Conservation (phyloP, 2,888 invertebrate genomes). For the Lasioglossum leucozonium region DNA sequence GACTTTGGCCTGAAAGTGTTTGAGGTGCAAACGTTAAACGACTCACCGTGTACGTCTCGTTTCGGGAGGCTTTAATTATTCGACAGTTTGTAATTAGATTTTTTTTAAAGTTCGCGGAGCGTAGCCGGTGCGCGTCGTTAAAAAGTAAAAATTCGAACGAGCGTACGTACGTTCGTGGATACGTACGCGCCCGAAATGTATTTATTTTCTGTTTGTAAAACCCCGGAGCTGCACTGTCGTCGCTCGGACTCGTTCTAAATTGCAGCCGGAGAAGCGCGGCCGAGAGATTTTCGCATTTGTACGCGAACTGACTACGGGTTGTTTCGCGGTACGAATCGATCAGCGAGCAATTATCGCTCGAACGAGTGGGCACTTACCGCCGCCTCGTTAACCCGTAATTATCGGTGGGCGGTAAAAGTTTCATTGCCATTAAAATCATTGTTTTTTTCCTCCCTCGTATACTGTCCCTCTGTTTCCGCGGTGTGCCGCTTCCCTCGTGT, state of each 20-base stretch:
- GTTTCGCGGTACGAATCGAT: conserved; percentile 65
- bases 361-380: conserved; percentile 58
- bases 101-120: neutral
- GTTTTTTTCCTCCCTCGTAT: neutral
- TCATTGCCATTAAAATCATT: conserved; percentile 63
- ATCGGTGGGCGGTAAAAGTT: conserved; percentile 63
- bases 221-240: neutral
- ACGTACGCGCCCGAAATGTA: neutral
- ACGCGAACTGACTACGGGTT: conserved; percentile 37
- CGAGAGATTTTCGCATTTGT: conserved; percentile 61
- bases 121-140: neutral
- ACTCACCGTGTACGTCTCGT: too few species aligned
- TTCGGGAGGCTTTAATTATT: neutral
- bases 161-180: too few species aligned
- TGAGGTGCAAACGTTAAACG: too few species aligned
- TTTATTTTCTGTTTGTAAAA: neutral
- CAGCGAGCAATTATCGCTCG: conserved; percentile 64
- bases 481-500: neutral
- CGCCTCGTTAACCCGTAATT: conserved; percentile 67
- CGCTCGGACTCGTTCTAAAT: neutral
- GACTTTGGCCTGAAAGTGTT: too few species aligned
- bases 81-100: neutral
- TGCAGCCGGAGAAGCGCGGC: conserved; percentile 21
- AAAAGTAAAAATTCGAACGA: neutral
- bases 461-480: neutral